Conservation (phyloP, 2,888 invertebrate species). For the Halictus ligatus region DNA sequence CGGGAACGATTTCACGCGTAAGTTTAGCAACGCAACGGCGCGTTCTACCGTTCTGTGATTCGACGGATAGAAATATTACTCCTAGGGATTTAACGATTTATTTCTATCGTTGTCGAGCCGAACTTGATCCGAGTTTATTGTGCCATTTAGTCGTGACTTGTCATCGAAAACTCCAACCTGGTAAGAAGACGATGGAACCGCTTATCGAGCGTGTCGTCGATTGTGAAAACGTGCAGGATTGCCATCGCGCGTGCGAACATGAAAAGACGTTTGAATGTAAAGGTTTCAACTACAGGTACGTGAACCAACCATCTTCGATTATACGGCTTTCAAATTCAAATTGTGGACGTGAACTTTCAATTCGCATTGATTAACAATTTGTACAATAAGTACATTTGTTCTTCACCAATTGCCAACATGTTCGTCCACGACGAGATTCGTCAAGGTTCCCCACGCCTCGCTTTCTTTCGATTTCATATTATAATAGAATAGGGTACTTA, state of each 20-base stretch:
- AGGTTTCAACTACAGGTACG: constrained; percentile 92
- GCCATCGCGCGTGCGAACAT: constrained; percentile 90
- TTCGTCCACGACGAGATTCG: not conserved
- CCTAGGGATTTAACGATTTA: not conserved
- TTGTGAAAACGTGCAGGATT: constrained; percentile 91
- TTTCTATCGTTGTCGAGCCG: not conserved
- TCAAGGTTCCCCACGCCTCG: not conserved
- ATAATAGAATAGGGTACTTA: not conserved
- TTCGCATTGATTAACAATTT: not conserved
- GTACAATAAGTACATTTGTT: not conserved
- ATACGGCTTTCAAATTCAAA: not conserved
- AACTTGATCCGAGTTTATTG: constrained; percentile 11
- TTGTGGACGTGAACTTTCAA: too few relatives aligned
- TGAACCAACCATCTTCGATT: not conserved
- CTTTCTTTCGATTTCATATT: not conserved
- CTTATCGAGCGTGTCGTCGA: constrained; percentile 89
- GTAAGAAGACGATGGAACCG: constrained; percentile 89
- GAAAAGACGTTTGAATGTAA: constrained; percentile 92
- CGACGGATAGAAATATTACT: not conserved
- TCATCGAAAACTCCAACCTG: constrained; percentile 91
- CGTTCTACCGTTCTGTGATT: not conserved
- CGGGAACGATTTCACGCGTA: constrained; percentile 41
- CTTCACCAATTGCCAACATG: not conserved
- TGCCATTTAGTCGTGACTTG: constrained; percentile 87
- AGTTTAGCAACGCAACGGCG: constrained; percentile 21